These are phyloP conservation scores for Tenthredo amoena DNA, from an alignment of 2,888 invertebrate genomes.

Conservation along the genomic window DNA sequence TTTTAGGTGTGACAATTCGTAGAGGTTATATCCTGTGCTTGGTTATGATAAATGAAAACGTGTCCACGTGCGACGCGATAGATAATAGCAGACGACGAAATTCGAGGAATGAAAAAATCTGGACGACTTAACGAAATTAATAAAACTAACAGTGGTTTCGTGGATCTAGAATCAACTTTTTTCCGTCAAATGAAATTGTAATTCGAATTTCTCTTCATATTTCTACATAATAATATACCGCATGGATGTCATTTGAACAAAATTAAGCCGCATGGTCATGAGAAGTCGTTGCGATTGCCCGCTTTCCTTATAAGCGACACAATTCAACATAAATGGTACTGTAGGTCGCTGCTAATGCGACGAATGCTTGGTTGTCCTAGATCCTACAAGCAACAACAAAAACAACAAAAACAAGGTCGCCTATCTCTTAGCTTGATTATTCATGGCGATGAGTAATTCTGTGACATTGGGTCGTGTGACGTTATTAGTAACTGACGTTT, in stretches of 20 bases:
- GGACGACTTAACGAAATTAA: background rate
- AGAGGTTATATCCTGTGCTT: background rate
- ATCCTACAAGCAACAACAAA: background rate
- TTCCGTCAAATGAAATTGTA: background rate
- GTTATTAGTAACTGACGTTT: constrained; percentile 15
- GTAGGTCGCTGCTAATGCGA: too few species aligned
- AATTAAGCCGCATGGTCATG: background rate
- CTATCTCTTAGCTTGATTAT: background rate
- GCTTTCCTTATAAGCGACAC: background rate
- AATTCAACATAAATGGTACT: background rate
- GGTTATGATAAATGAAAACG: background rate
- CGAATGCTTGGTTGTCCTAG: background rate
- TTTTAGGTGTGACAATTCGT: background rate
- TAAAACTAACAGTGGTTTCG: background rate
- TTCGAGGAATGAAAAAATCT: background rate
- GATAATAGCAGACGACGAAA: background rate
- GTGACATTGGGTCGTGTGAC: constrained; percentile 11
- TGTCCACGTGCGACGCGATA: background rate
- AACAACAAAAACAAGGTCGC: background rate
- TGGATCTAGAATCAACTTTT: background rate
- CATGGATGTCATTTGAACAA: background rate
- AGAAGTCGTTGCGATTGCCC: background rate
- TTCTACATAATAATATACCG: background rate
- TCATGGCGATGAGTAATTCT: constrained; percentile 35
- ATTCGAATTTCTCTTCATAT: background rate